Base-by-base conservation (phyloP, 1,140 invertebrate species). In the Drosophila nikananu region DNA sequence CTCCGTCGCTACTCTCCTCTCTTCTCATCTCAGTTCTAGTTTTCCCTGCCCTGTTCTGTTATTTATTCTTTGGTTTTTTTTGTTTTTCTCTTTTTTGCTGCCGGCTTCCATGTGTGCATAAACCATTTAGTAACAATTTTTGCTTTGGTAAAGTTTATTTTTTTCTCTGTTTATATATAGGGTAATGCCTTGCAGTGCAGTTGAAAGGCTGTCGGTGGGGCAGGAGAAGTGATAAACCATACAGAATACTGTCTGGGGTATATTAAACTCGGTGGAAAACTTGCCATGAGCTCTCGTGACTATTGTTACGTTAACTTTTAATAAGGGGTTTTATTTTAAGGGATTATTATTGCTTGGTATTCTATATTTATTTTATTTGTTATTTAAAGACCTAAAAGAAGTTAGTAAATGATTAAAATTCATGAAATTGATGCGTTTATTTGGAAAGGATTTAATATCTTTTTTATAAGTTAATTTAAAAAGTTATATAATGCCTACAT, bases 61-160 rank as follows among this genome's bases (percentile, higher is more conserved):
- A 37, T 74, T 55, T 75, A 48, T 76, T 64, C 46, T 51, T 25
- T 13, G 41, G 13, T 42, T 42, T 37, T 46, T 37, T 23, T 46
- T 41, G 9, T 13, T 37, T 44, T 65, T 48, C 12, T 46, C 58
- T 41, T 46, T 46, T 6, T 19, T 42, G 12, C 64, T 52, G 60
- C 51, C 63, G 39, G 35, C 68, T 81, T 81, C 60, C 70, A 87
- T 86, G 83, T 87, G 83, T 80, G 84, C 84, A 89, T 87, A 87
- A 87, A 83, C 63, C 81, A 87, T 87, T 87, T 87, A 87, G 80
- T 57, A 89, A 83, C 81, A 89, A 70, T 83, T 74, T 87, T 75
- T 78, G 83, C 83, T 84, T 81, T 89, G 72, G 73, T 32, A 68
- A 87, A 89, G 62, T 80, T 87, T 68, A 30, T 66, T 66, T 76